Evolutionary conservation across 2,113 vertebrate species (phyloP).

Genomic region (Eretmochelys imbricata): DNA sequence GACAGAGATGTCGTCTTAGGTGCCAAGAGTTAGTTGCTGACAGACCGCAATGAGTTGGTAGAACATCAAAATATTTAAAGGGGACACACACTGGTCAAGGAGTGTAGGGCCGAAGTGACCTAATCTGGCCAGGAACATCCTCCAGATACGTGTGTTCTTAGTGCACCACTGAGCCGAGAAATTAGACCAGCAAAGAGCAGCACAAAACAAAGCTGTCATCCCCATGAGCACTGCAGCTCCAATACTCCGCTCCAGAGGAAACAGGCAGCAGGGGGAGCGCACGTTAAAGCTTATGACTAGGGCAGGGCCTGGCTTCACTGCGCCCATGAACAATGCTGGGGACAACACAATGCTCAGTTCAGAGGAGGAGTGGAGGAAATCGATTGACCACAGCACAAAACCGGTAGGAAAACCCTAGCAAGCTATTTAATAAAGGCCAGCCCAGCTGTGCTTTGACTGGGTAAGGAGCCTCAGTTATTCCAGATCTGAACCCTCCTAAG

Average conservation of each 20-base stretch:
- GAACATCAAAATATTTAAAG: not conserved
- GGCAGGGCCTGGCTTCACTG: not conserved
- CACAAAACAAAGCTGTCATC: not conserved
- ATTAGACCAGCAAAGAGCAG: not conserved
- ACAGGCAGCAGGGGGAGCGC: not conserved
- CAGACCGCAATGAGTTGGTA: not conserved
- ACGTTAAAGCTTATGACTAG: not conserved
- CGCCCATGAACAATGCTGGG: not conserved
- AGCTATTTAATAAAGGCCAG: not conserved
- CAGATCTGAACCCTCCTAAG: not conserved
- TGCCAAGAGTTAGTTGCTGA: not conserved
- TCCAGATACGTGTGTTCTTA: not conserved
- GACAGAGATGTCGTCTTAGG: not conserved
- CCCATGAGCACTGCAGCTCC: too few species aligned
- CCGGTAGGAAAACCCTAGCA: not conserved
- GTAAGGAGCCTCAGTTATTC: not conserved
- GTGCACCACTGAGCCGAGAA: not conserved
- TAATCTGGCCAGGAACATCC: not conserved
- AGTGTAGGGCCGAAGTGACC: not conserved
- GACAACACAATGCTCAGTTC: not conserved
- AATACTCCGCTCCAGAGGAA: not conserved
- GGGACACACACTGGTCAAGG: not conserved
- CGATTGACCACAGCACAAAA: not conserved
- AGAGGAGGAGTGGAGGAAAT: not conserved
- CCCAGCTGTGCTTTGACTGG: too few species aligned